Evolutionary conservation across 2,113 vertebrate species (phyloP).

Genomic region (Sphyrna mokarran): DNA sequence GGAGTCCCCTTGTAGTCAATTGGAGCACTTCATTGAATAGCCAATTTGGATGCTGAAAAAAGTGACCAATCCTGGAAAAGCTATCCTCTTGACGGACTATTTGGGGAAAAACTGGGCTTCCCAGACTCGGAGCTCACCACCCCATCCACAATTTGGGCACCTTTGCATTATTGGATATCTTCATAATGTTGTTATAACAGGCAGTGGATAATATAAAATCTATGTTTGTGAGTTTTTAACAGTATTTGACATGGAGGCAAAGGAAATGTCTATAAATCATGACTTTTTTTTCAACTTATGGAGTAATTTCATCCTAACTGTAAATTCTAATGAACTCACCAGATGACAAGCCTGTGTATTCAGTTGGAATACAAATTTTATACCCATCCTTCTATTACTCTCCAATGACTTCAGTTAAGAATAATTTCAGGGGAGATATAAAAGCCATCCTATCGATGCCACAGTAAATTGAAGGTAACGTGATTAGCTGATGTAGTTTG

Average conservation of each 20-base stretch:
- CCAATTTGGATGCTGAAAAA: no score
- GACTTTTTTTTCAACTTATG: neutral
- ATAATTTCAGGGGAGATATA: neutral
- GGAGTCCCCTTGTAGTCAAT: no score
- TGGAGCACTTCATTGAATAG: no score
- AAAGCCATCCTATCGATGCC: no score
- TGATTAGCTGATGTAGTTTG: neutral
- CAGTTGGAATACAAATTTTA: neutral
- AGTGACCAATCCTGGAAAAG: no score
- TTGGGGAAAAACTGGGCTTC: no score
- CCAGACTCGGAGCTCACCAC: no score
- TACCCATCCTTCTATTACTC: neutral
- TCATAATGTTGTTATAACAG: no score
- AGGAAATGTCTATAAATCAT: neutral
- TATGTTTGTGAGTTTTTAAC: neutral
- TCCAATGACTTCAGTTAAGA: neutral
- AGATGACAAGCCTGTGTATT: neutral
- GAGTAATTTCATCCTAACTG: neutral
- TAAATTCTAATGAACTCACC: neutral
- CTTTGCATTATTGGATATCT: no score
- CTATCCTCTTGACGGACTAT: no score
- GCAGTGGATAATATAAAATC: neutral
- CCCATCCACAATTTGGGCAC: no score
- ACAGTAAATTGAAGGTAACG: neutral
- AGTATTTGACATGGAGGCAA: neutral